Evolutionary conservation across 2,888 invertebrate species (phyloP).

Genomic region (Fragum whitleyi): DNA sequence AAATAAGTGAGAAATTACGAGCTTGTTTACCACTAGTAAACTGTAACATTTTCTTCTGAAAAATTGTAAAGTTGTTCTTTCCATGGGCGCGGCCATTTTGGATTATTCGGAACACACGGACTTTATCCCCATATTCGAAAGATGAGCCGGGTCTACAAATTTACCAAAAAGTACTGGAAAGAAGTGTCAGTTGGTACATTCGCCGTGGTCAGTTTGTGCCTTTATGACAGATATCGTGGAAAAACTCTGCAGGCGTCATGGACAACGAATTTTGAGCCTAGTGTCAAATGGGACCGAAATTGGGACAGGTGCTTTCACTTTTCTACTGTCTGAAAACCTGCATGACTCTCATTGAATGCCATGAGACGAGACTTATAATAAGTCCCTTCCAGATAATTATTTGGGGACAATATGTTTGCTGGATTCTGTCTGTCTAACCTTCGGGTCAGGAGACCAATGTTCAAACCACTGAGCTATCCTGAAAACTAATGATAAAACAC

Average conservation of each 20-base stretch:
- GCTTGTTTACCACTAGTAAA: neutral
- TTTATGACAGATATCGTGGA: constrained; percentile 58
- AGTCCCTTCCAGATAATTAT: too few relatives aligned
- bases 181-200: constrained; percentile 59
- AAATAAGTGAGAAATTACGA: too few relatives aligned
- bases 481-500: too few relatives aligned
- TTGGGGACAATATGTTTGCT: too few relatives aligned
- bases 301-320: constrained; percentile 90
- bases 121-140: neutral
- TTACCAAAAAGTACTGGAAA: constrained; percentile 21
- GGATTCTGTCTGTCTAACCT: too few relatives aligned
- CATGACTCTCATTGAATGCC: too few relatives aligned
- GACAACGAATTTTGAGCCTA: constrained; percentile 85
- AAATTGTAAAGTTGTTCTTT: neutral
- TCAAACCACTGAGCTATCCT: too few relatives aligned
- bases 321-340: neutral
- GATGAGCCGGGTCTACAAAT: constrained; percentile 14
- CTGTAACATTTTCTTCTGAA: neutral
- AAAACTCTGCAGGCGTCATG: constrained; percentile 73
- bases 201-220: constrained; percentile 65
- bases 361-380: too few relatives aligned
- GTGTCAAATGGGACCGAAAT: constrained; percentile 93
- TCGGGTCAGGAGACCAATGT: too few relatives aligned
- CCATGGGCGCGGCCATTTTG: constrained; percentile 62
- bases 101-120: constrained; percentile 19